Percentiles rank a stretch among this genome's conserved stretches.
These are phyloP conservation scores for Noctua pronuba DNA, from an alignment of 2,888 invertebrate species.

Conservation along the genomic window DNA sequence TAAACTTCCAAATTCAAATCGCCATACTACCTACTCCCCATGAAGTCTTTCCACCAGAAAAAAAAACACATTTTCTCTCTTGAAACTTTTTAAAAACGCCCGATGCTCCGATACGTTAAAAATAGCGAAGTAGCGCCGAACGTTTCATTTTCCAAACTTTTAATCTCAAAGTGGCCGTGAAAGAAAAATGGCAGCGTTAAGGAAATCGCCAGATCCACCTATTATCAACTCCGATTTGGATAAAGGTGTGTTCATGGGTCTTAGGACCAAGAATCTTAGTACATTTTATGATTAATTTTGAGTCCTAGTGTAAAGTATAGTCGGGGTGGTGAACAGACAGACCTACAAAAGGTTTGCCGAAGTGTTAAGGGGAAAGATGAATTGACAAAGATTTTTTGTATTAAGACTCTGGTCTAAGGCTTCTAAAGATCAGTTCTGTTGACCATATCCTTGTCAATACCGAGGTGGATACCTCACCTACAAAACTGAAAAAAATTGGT, in stretches of 20 bases:
- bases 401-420: background rate
- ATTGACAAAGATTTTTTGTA: background rate
- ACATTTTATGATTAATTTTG: background rate
- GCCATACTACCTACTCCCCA: background rate
- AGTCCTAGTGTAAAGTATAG: background rate
- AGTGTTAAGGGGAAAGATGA: background rate
- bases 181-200: constrained; percentile 88
- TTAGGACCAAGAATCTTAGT: background rate
- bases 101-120: constrained; percentile 79
- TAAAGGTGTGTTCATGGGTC: constrained; percentile 62
- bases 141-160: constrained; percentile 89
- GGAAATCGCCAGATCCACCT: constrained; percentile 89
- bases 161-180: constrained; percentile 90
- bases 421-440: too few relatives aligned
- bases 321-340: background rate
- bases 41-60: background rate
- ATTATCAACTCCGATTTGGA: constrained; percentile 84
- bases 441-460: too few relatives aligned
- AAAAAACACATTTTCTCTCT: constrained; percentile 29
- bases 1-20: constrained; percentile 18
- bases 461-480: too few relatives aligned
- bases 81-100: constrained; percentile 65
- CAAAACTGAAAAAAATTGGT: too few relatives aligned
- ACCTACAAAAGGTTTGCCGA: background rate
- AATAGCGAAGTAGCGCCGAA: constrained; percentile 74